Evolutionary conservation across 2,888 invertebrate species (phyloP), one percentile per base, ranked within the genome.

Genomic region (Cataglyphis livida): DNA sequence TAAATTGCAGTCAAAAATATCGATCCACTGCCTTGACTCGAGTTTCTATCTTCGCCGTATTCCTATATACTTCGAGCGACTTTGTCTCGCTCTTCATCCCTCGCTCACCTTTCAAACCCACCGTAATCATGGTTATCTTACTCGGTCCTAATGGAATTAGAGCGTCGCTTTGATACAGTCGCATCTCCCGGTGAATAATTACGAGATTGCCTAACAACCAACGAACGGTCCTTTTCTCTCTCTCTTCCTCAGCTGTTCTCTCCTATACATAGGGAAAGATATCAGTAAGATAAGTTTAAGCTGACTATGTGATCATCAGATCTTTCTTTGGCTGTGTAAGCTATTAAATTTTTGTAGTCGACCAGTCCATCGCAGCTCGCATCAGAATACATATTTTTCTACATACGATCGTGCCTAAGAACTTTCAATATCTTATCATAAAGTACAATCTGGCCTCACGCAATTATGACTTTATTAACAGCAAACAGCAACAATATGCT

Each of bases 1-100:
- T 92, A 92, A 93, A 92, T 93, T 93, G 91, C 91, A 92, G 91
- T 91, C 91, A 92, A 93, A 93, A 93, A 92, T 93, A 93, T 92
- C 91, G 92, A 92, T 92, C 90, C 84, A 82, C 76, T 82, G 78
- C 88, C 90, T 90, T 87, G 84, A 82, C 89, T 85, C 84, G 84
- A 10, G 57, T 73, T 76, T 71, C 41, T 64, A n/a, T 32, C 79
- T 65, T 71, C 54, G 35, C 18, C 70, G 66, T 66, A 64, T 86
- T 86, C 81, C 83, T 81, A 85, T 86, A 81, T 74, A 28, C 68
- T 73, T 66, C 57, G 28, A 21, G 3, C 82, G 32, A n/a, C 15
- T n/a, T n/a, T 44, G 21, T 25, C 48, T 54, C 66, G 48, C 21
- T 83, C 74, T 66, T 75, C 66, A 71, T 83, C 76, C 84, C 78